These are phyloP conservation scores for Aurelia sp. DNA, from an alignment of 30 jellyfish, hydroid and myxozoan species.

Conservation along the genomic window DNA sequence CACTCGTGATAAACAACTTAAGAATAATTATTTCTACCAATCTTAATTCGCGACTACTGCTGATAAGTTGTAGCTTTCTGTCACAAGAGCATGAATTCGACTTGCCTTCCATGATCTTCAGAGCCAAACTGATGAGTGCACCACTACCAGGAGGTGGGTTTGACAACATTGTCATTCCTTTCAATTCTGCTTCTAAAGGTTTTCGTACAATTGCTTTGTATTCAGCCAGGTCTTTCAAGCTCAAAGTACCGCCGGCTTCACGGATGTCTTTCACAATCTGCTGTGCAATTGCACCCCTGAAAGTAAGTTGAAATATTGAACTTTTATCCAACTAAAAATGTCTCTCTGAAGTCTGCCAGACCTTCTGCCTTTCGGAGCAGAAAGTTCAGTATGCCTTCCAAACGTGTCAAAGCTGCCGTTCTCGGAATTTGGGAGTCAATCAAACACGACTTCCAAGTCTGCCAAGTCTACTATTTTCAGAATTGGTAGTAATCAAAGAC, in stretches of 20 bases:
- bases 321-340: too few relatives aligned
- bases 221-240: constrained; percentile 85
- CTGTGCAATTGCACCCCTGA: constrained; percentile 96
- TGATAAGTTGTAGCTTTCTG: too few relatives aligned
- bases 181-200: constrained; percentile 81
- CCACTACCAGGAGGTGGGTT: constrained; percentile 99
- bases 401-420: too few relatives aligned
- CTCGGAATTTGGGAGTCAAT: too few relatives aligned
- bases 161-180: constrained; percentile 76
- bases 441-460: too few relatives aligned
- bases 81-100: too few relatives aligned
- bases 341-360: neutral
- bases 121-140: constrained; percentile 75
- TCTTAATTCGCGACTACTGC: too few relatives aligned
- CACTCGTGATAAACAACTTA: too few relatives aligned
- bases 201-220: constrained; percentile 84
- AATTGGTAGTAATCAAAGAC: neutral
- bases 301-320: neutral
- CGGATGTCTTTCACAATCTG: constrained; percentile 92
- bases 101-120: constrained; percentile 94
- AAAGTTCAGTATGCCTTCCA: neutral
- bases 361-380: too few relatives aligned
- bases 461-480: too few relatives aligned
- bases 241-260: constrained; percentile 95
- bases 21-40: too few relatives aligned